phyloP scores from a whole-genome alignment of 2,797 vertebrate species.

The Ctenopoma multispine region DNA sequence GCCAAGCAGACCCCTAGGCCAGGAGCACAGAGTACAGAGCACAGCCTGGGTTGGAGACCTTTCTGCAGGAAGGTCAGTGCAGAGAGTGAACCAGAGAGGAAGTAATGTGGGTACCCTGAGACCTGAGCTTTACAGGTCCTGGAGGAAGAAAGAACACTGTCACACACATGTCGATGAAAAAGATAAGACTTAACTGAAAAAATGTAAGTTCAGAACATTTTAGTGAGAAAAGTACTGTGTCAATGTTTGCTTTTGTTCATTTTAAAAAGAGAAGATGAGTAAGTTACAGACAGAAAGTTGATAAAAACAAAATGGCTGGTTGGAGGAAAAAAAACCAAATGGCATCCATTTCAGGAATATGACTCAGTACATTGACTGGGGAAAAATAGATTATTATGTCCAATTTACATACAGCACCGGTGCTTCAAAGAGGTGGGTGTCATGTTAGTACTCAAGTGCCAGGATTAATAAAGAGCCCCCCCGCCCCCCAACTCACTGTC shows the following conservation, averaged over 20 bases:
- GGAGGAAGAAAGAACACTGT: slow-evolving; percentile 66
- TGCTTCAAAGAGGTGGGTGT: slow-evolving; percentile 76
- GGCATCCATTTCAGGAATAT: slow-evolving; percentile 59
- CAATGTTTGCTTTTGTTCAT: slow-evolving; percentile 18
- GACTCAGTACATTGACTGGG: slow-evolving; percentile 57
- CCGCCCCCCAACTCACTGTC: slow-evolving; percentile 71
- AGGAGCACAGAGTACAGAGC: slow-evolving; percentile 72
- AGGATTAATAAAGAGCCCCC: slow-evolving; percentile 81
- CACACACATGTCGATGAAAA: slow-evolving; percentile 45
- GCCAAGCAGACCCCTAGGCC: slow-evolving; percentile 81
- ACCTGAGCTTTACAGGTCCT: slow-evolving; percentile 74
- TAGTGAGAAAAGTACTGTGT: slow-evolving; percentile 20
- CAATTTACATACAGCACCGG: slow-evolving; percentile 73
- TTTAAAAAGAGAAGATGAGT: background rate
- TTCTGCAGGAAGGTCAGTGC: slow-evolving; percentile 70
- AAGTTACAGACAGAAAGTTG: slow-evolving; percentile 28
- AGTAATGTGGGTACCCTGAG: slow-evolving; percentile 67
- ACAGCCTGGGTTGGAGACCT: slow-evolving; percentile 75
- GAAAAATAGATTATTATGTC: slow-evolving; percentile 75
- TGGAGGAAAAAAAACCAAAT: slow-evolving; percentile 2
- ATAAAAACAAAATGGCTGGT: slow-evolving; percentile 47
- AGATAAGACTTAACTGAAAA: slow-evolving; percentile 36
- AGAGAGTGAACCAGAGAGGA: slow-evolving; percentile 67
- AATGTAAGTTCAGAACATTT: slow-evolving; percentile 46
- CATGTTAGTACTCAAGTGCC: slow-evolving; percentile 79